phyloP scores from a whole-genome alignment of 2,113 vertebrate species.

The Hippocampus abdominalis region DNA sequence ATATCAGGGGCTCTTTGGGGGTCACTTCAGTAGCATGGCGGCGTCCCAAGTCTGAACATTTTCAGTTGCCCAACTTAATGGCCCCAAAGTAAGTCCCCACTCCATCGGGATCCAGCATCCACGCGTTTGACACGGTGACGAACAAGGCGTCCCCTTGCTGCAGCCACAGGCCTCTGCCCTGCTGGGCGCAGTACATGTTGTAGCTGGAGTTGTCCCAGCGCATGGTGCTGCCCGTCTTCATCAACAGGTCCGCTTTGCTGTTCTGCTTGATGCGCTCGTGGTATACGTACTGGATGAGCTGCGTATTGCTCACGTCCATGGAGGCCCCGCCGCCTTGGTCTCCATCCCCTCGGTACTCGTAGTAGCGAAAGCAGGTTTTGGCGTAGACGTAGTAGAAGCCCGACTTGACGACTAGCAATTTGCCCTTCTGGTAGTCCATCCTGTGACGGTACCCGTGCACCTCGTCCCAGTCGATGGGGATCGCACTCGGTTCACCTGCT shows the following conservation, averaged over 20 bases:
- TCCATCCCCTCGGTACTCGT: slow-evolving; percentile 41
- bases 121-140: slow-evolving; percentile 86
- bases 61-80: slow-evolving; percentile 86
- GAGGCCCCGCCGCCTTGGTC: slow-evolving; percentile 21
- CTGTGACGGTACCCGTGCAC: slow-evolving; percentile 52
- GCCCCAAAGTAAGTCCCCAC: slow-evolving; percentile 92
- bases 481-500: slow-evolving; percentile 42
- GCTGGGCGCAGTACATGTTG: slow-evolving; percentile 92
- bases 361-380: slow-evolving; percentile 91
- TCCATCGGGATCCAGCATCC: slow-evolving; percentile 82
- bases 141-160: slow-evolving; percentile 81
- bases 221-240: slow-evolving; percentile 91
- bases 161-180: slow-evolving; percentile 84
- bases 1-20: slow-evolving; percentile 73
- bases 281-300: slow-evolving; percentile 87
- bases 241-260: slow-evolving; percentile 68
- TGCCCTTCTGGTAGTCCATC: slow-evolving; percentile 73
- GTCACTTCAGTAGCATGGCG: slow-evolving; percentile 73
- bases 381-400: slow-evolving; percentile 95
- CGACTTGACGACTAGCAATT: slow-evolving; percentile 79
- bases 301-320: slow-evolving; percentile 75
- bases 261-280: slow-evolving; percentile 80
- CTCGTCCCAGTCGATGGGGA: slow-evolving; percentile 81
- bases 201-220: slow-evolving; percentile 82
- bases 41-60: slow-evolving; percentile 22